Percentiles rank a stretch among this genome's conserved stretches.
These are phyloP conservation scores for Proales similis DNA, from an alignment of 1,140 invertebrate genomes.

Conservation along the genomic window DNA sequence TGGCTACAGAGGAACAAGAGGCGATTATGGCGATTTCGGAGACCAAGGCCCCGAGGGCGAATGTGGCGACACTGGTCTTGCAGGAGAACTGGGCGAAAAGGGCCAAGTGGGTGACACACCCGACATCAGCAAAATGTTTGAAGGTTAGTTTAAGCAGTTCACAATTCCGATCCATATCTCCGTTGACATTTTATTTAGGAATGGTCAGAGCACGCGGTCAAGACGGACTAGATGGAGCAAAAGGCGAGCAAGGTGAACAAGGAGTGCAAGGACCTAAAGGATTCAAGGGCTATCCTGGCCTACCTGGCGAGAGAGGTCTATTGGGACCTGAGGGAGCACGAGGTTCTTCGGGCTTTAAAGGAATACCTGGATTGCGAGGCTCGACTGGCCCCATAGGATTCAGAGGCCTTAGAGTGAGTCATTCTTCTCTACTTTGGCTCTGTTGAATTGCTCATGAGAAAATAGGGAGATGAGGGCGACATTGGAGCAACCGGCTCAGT, in stretches of 20 bases:
- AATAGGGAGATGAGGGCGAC: slow-evolving; percentile 32
- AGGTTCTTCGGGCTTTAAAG: slow-evolving; percentile 1
- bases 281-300: slow-evolving; percentile 60
- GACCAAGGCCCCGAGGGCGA: neutral
- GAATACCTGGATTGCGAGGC: neutral
- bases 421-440: no score
- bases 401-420: no score
- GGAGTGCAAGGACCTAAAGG: slow-evolving; percentile 54
- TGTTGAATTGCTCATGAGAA: no score
- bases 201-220: no score
- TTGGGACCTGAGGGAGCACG: slow-evolving; percentile 16
- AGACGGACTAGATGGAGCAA: no score
- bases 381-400: neutral
- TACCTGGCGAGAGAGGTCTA: slow-evolving; percentile 37
- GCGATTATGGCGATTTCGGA: neutral
- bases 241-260: slow-evolving; percentile 52
- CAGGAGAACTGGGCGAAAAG: slow-evolving; percentile 19
- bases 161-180: no score
- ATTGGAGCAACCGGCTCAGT: slow-evolving; percentile 15
- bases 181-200: no score
- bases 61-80: neutral
- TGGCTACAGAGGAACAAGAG: neutral
- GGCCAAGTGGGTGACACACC: neutral
- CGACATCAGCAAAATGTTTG: no score
- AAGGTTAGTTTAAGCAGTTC: no score